Evolutionary conservation across 2,888 invertebrate species (phyloP), one percentile per base, ranked within the genome.

Genomic region (Meganola albula): DNA sequence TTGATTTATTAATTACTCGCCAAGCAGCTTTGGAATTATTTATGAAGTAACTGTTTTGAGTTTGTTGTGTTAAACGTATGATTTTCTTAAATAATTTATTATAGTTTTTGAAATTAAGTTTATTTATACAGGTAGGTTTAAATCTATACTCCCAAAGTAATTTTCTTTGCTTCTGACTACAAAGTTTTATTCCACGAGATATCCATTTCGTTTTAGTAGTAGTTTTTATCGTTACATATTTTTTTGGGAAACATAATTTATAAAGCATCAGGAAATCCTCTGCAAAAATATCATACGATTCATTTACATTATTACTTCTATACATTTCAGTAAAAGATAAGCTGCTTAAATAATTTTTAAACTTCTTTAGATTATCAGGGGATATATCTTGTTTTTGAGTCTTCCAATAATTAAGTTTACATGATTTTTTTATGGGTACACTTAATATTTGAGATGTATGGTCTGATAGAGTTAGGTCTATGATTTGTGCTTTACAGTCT

Each of bases 371-470:
- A 12, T 28, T 28, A 2, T 28, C 27, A 11, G 12, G 12, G 4
- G 16, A 11, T 10, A 12, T 8, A 10, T 27, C 27, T 5, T 2
- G 10, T 27, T 27, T 27, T 10, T 20, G 8, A 10, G n/a, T 12
- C 20, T 27, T 18, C 27, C 27, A 27, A n/a, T 11, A 21, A n/a
- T 28, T 25, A 9, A 25, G 14, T 13, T 25, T 25, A n/a, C 25
- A 25, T 4, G 25, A 8, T 13, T 21, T 28, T 10, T 28, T 28
- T 10, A 28, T 22, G 20, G 28, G 28, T n/a, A 28, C 21, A 12
- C 11, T 12, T n/a, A 28, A 3, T 12, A 28, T 3, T 22, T 28
- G 28, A n/a, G 21, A 12, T 9, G 27, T 27, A 27, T 27, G 28
- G 22, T 28, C 28, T 12, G 28, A 28, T 12, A 28, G 12, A 4